A percentile compares a stretch with the other conserved stretches of the same genome.
phyloP scores from a whole-genome alignment of 2,113 vertebrate species.

The Falco punctatus region DNA sequence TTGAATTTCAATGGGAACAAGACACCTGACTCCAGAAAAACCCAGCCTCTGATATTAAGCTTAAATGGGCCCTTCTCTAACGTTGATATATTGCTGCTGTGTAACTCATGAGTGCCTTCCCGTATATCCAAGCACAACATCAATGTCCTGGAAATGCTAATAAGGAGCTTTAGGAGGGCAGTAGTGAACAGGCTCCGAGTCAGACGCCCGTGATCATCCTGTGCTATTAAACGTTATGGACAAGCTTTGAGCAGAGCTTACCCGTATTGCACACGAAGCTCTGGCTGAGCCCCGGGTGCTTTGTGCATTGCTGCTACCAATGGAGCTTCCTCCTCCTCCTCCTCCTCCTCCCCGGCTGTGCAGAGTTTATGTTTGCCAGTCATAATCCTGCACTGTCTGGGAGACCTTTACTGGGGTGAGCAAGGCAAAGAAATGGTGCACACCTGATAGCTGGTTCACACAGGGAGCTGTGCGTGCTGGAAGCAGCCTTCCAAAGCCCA shows the following conservation, averaged over 20 bases:
- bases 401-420: background rate
- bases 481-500: background rate
- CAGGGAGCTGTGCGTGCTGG: accelerated
- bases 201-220: background rate
- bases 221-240: constrained; percentile 25
- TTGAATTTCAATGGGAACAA: constrained; percentile 59
- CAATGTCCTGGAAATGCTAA: constrained; percentile 65
- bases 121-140: constrained; percentile 24
- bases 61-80: constrained; percentile 45
- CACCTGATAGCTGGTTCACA: background rate
- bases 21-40: constrained; percentile 56
- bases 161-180: constrained; percentile 46
- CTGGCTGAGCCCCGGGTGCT: background rate
- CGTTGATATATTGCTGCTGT: constrained; percentile 32
- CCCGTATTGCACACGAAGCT: accelerated
- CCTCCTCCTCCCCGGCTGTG: background rate
- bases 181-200: background rate
- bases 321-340: background rate
- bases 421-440: accelerated
- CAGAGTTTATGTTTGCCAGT: background rate
- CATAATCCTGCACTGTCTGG: background rate
- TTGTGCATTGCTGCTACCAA: background rate
- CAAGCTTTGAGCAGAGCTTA: background rate
- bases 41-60: constrained; percentile 26
- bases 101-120: constrained; percentile 30